Base-by-base conservation (phyloP, 30 jellyfish, hydroid and myxozoan species). In the Pelagia noctiluca region DNA sequence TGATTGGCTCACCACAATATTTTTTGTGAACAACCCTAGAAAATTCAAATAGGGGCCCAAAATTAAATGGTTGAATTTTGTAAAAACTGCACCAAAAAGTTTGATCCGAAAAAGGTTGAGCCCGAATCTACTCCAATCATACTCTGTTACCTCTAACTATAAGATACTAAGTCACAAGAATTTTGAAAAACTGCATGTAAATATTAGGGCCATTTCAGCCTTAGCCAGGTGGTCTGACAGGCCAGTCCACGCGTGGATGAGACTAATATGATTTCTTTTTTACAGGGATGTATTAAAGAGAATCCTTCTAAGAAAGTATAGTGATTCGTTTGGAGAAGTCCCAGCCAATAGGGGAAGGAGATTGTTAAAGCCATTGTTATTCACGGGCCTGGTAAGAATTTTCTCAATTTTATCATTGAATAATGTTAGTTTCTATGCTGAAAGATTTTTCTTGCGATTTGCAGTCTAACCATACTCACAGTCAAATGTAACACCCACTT, bases 301-400 rank as follows among this genome's bases (percentile, higher is more conserved):
- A 52, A 52, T 52, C 68, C 21, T 32, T 29, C 1, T 38, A 31
- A 82, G 86, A 57, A 69, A 61, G 42, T 82, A 68, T 33, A 61
- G 47, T 33, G 74, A 50, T 7, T 68, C 85, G 1, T 26, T 60
- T 33, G 76, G 75, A 4, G 68, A 52, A 3, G 21, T 52, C 16
- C 68, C 68, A 26, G 26, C 25, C 38, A 22, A 50, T 13, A 35
- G 73, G 33, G 31, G 50, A 37, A 63, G 82, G 21, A 78, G 4
- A 63, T 22, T 72, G 12, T 22, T 78, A 2, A 42, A 75, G 38
- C 89, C 89, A 2, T 24, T 78, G 28, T 31, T 78, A 42, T 78
- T 78, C 33, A 78, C 89, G 3, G 48, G 89, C 52, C 34, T 78
- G 89, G 89, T 78, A 64, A 36, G 89, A 7, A 42, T 2, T 1